Base-by-base conservation (phyloP, 2,888 invertebrate genomes). In the Philereme vetulata region DNA sequence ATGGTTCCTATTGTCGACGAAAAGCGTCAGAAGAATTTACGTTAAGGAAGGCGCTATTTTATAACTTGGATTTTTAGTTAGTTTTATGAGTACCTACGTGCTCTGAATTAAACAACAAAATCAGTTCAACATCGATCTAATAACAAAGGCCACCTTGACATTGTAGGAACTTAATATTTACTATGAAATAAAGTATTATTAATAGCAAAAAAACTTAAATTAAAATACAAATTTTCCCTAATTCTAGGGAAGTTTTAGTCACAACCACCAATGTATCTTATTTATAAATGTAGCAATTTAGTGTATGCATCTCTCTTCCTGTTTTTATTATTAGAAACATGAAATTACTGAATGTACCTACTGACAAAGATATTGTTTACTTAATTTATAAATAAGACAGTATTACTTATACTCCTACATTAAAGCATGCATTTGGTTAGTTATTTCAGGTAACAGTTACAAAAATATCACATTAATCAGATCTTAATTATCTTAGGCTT, bases 401-500 rank as follows among this genome's bases (percentile, higher is more conserved):
- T 4, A 48, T 33, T 48, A 48, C 35, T 44, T 52, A 32, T 9
- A 4, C 11, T 45, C 11, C n/a, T 38, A 45, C 44, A 35, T 43
- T 47, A 49, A 11, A 53, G 51, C 60, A 56, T 56, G 55, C 55
- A 52, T 45, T 51, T 36, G 11, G 48, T 32, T 46, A 49, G 47
- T 47, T 50, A 43, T 55, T 57, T 60, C 60, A 60, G 62, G 65
- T 62, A 65, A 63, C 66, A 55, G 52, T 64, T 66, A 54, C 51
- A 56, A 43, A 56, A 56, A 57, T 60, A 62, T 67, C 64, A 63
- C 64, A 63, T 46, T 38, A 35, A 46, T 47, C 32, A 35, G 4
- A 43, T 43, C 43, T 42, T 47, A 8, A 8, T 10, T 11, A 5
- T 45, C 42, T 48, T 52, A 46, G 36, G 11, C 43, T 40, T 34